Evolutionary conservation across 2,113 vertebrate genomes (phyloP).

Genomic region (Cinclus cinclus): DNA sequence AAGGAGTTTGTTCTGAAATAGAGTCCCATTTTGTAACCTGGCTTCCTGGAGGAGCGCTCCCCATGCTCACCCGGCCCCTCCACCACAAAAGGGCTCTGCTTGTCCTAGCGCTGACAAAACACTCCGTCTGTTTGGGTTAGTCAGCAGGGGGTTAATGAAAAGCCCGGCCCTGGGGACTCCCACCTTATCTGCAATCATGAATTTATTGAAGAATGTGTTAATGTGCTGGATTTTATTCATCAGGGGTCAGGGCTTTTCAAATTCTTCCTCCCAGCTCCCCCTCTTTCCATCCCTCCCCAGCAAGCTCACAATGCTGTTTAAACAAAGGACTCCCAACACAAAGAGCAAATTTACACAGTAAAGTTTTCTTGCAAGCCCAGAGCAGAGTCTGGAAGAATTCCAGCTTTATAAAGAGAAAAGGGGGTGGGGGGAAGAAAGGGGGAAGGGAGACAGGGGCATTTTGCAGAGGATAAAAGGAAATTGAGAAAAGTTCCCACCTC

Average conservation of each 20-base stretch:
- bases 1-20: conserved; percentile 66
- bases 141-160: conserved; percentile 75
- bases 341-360: conserved; percentile 91
- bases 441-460: conserved; percentile 65
- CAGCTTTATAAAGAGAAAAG: conserved; percentile 72
- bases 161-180: conserved; percentile 67
- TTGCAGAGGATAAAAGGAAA: conserved; percentile 63
- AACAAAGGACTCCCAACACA: conserved; percentile 87
- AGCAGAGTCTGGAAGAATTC: conserved; percentile 85
- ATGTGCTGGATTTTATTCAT: conserved; percentile 78
- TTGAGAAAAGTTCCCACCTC: conserved; percentile 67
- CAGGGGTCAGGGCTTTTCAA: conserved; percentile 80
- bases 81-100: conserved; percentile 61
- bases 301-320: conserved; percentile 87
- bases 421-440: conserved; percentile 40
- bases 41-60: conserved; percentile 40
- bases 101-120: conserved; percentile 67
- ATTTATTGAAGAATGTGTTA: conserved; percentile 76
- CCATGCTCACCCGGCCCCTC: conserved; percentile 29
- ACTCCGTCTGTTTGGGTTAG: conserved; percentile 68
- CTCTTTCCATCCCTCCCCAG: conserved; percentile 71
- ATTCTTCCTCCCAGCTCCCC: conserved; percentile 72
- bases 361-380: conserved; percentile 86
- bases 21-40: conserved; percentile 58
- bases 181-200: conserved; percentile 74